Conservation (phyloP, 2,888 invertebrate genomes). For the Drosophila rubida region DNA sequence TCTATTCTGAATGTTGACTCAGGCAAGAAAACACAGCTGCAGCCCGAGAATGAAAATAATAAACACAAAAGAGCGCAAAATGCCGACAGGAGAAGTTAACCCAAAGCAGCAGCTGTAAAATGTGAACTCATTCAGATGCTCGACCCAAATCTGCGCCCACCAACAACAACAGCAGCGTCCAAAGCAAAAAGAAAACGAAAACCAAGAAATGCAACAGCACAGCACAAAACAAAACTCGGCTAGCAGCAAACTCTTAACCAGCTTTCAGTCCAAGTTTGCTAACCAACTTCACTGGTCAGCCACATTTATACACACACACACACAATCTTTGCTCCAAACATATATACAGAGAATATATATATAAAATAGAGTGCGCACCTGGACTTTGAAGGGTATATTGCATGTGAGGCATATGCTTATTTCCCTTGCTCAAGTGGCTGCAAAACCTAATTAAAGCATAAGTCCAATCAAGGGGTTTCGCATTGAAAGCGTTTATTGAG, state of each 20-base stretch:
- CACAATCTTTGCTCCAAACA: not conserved
- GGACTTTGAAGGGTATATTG: constrained; percentile 17
- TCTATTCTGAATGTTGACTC: constrained; percentile 57
- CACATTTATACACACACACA: constrained; percentile 34
- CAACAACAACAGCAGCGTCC: constrained; percentile 29
- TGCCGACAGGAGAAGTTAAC: constrained; percentile 32
- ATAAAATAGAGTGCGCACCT: constrained; percentile 4
- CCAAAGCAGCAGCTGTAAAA: constrained; percentile 37
- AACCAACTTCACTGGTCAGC: constrained; percentile 51
- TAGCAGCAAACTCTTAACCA: constrained; percentile 30
- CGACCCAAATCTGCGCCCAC: constrained; percentile 68
- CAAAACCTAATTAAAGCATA: not conserved
- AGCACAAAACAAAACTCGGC: constrained; percentile 41
- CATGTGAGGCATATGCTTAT: not conserved
- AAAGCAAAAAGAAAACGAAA: constrained; percentile 10
- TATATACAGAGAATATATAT: not conserved
- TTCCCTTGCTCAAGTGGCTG: not conserved
- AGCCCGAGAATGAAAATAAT: constrained; percentile 29
- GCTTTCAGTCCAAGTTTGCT: constrained; percentile 46
- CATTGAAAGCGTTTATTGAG: not conserved
- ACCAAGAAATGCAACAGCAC: constrained; percentile 60
- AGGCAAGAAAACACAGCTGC: constrained; percentile 19
- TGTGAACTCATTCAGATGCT: constrained; percentile 64
- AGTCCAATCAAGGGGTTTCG: not conserved
- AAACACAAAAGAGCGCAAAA: constrained; percentile 39